Conservation (phyloP, 2,888 invertebrate genomes). For the Willowsia nigromaculata region DNA sequence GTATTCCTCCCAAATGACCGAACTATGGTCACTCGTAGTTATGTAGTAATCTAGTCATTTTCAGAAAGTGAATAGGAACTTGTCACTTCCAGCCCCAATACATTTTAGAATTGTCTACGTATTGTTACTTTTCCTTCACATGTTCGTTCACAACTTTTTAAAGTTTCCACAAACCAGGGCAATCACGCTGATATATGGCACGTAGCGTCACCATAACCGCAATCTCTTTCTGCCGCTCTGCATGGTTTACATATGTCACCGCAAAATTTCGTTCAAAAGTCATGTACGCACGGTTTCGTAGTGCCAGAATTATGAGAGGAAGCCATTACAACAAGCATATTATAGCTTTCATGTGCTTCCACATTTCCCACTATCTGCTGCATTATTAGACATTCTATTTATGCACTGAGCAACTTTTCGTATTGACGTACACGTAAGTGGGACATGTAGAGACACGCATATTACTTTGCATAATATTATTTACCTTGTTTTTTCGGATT, state of each 20-base stretch:
- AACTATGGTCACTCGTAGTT: too few species aligned
- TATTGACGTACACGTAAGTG: not conserved
- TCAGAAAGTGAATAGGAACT: too few species aligned
- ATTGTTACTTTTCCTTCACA: not conserved
- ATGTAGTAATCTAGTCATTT: too few species aligned
- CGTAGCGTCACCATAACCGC: slow-evolving; percentile 6
- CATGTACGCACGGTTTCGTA: too few species aligned
- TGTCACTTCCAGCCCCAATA: too few species aligned
- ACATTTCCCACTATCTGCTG: not conserved
- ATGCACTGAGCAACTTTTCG: not conserved
- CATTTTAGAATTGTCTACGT: too few species aligned
- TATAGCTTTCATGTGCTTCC: too few species aligned
- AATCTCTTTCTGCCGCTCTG: not conserved
- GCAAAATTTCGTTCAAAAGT: not conserved
- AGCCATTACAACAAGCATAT: not conserved
- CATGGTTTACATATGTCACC: slow-evolving; percentile 18
- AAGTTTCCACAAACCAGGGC: not conserved
- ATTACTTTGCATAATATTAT: not conserved
- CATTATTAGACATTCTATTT: not conserved
- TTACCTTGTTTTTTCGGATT: slow-evolving; percentile 28
- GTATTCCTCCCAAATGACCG: too few species aligned
- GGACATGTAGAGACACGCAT: not conserved
- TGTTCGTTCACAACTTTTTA: not conserved
- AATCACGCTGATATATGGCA: slow-evolving; percentile 18
- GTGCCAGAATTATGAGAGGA: not conserved